Base-by-base conservation (phyloP, 1,140 invertebrate genomes). In the Marisa cornuarietis region DNA sequence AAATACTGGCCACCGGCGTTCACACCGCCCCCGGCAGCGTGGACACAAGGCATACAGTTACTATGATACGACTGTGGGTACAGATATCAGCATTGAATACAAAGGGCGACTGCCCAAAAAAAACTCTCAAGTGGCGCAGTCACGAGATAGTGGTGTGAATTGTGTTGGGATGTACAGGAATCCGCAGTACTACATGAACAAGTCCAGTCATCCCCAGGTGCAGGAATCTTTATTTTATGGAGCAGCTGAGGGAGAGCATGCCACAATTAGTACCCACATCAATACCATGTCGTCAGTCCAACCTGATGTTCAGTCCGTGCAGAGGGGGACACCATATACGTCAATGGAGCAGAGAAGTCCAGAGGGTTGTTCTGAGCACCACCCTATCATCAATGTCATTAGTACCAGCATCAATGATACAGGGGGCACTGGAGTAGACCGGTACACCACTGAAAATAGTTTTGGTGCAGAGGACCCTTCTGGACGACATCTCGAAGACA, bases 61-160 rank as follows among this genome's bases (percentile, higher is more conserved):
- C 62, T 85, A 79, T 62, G 77, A 79, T 24, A 77, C 69, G 13
- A 71, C 79, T 22, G 58, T 75, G 22, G 84, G 84, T 9, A 85
- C 84, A 80, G 87, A 88, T 68, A 88, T 88, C 20, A 87, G 85
- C 74, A 83, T 78, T 65, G 87, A 89, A 76, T 88, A 88, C 71
- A 85, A 86, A 31, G 87, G 87, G n/a, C 84, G 85, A 68, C 76
- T 89, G 66, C 85, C 86, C 0, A 86, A 84, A 61, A 89, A 88
- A 84, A 84, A 88, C 71, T 86, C 87, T 20, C 72, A 81, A 26
- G 72, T 82, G 49, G 85, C 82, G 20, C 82, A 83, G 61, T 89
- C 88, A 24, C 78, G 85, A 18, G 87, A 88, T 65, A 88, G 87
- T 84, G 88, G 88, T 9, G 88, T 89, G 0, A 89, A 89, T 80